Evolutionary conservation across 2,888 invertebrate genomes (phyloP), one percentile per base, ranked within the genome.

Genomic region (Eristalinus aeneus): DNA sequence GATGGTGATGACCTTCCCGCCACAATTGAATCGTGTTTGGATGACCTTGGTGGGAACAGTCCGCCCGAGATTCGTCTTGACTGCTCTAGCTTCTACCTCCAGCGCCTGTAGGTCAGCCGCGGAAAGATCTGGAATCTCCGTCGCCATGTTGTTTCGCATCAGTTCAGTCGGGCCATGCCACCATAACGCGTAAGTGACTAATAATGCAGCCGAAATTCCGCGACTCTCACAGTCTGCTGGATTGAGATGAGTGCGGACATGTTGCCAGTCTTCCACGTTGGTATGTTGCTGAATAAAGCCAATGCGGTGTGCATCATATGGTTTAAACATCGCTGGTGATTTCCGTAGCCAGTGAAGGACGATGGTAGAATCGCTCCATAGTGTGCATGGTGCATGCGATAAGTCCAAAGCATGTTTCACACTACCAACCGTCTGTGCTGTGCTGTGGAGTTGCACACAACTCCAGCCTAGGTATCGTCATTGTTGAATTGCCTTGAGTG

Each of bases 141-240:
- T 11, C 53, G 12, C 67, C 27, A 6, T 20, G 16, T 58, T 31
- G 11, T 0, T 16, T 16, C 6, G 46, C 54, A 12, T 56, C 22
- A 11, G 10, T 20, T 10, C 31, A 12, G n/a, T n/a, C 1, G 34
- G 64, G 65, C 72, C 78, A 12, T 73, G 65, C 56, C 63, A 73
- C 61, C 79, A 73, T 10, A 72, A 23, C 36, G 34, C n/a, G 46
- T 71, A 60, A 3, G n/a, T 16, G 9, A 64, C 12, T 23, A 68
- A 61, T 32, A 11, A 39, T 1, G 39, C 32, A 1, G 34, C 75
- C 12, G 16, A 20, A 4, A 77, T 54, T 16, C 69, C 69, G 27
- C 63, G 34, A 23, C 79, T 72, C 2, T 73, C 73, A 27, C 73
- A 79, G 23, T 79, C 73, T 31, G 73, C 79, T 16, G 67, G 67